Base-by-base conservation (phyloP, 1,140 invertebrate genomes). In the Microplitis mediator region DNA sequence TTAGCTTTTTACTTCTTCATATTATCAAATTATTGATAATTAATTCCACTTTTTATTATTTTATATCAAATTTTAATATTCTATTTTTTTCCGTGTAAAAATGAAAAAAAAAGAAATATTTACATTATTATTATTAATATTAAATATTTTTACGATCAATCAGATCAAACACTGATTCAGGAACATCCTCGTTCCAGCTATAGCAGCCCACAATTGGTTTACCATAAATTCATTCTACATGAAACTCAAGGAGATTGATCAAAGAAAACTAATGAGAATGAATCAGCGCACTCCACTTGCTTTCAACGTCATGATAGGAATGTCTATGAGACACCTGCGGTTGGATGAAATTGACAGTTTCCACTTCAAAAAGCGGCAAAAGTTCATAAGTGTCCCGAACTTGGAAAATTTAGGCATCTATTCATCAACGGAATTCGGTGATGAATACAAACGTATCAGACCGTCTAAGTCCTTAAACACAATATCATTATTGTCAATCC, bases 151-250 rank as follows among this genome's bases (percentile, higher is more conserved):
- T 60, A 3, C 58, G 58, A 11, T 31, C 14, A 32, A 58, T 36
- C 36, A 45, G n/a, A 72, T 31, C 23, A 23, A 23, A 23, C 23
- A 23, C 23, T 23, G 23, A 23, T 23, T 23, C 23, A 23, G 9
- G 50, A 62, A 4, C 60, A 3, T 50, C 14, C 32, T 14, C 39
- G 8, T 65, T 73, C 14, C 65, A 82, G 80, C 71, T 14, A 14
- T 77, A 6, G 77, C 79, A 1, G 39, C 32, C 11, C 80, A 79
- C 62, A 78, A 78, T 5, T 84, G 80, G 81, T 77, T 73, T 16
- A 50, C 75, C 0, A 76, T 77, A 2, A 66, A 78, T 4, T 51
- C 51, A 0, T 74, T 81, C 14, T 82, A 78, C 31, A 32, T 51
- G 2, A 32, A 73, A 36, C 36, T 75, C 1, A 36, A 50, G n/a